Evolutionary conservation across 2,797 vertebrate genomes (phyloP).

Genomic region (Crypturellus tataupa): DNA sequence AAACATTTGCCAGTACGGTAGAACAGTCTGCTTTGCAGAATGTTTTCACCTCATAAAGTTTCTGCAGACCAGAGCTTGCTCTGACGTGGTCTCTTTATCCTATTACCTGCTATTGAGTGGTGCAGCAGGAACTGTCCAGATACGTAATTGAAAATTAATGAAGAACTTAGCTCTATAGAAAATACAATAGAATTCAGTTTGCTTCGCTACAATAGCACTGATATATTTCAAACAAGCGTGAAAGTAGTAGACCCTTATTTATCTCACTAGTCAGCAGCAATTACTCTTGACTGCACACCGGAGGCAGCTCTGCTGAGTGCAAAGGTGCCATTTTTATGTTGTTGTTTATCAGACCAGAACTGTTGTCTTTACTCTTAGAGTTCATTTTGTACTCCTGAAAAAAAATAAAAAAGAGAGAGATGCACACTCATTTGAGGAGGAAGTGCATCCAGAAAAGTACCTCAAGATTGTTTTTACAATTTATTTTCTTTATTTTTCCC

Average conservation of each 20-base stretch:
- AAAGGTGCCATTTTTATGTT: not conserved
- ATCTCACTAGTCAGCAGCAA: not conserved
- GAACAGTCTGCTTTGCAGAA: not conserved
- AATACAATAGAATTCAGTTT: not conserved
- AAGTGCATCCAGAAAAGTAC: not conserved
- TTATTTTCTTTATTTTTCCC: not conserved
- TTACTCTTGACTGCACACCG: slow-evolving; percentile 14
- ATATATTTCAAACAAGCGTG: not conserved
- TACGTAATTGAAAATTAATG: not conserved
- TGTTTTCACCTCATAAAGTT: not conserved
- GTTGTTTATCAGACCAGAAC: not conserved
- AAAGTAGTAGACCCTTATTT: not conserved
- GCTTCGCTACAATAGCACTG: not conserved
- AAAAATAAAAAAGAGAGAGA: not conserved
- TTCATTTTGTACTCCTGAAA: not conserved
- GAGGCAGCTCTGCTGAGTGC: slow-evolving; percentile 43
- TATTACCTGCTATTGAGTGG: not conserved
- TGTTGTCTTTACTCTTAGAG: not conserved
- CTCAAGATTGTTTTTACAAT: not conserved
- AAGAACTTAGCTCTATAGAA: not conserved
- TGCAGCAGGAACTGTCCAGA: not conserved
- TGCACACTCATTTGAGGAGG: not conserved
- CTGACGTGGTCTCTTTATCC: not conserved
- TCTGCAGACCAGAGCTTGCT: rapidly evolving
- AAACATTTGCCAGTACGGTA: not conserved